Evolutionary conservation across 2,113 vertebrate species (phyloP).

Genomic region (Apodemus speciosus): DNA sequence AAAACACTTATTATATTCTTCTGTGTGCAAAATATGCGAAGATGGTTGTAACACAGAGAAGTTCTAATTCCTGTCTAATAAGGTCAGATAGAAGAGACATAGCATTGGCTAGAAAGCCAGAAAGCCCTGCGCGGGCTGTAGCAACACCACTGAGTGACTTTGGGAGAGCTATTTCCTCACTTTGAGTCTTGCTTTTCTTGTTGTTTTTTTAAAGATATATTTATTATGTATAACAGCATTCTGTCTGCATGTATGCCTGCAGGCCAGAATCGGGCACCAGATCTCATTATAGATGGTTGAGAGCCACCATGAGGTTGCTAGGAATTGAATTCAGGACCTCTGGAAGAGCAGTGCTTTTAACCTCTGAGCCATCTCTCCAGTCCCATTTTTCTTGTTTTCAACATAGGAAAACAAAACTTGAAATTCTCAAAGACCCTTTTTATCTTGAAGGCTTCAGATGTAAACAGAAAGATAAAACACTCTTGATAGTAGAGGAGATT

Average conservation of each 20-base stretch:
- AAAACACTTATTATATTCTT: background rate
- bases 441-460: background rate
- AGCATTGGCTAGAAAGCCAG: background rate
- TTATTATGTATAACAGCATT: too few species aligned
- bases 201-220: background rate
- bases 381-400: constrained; percentile 26
- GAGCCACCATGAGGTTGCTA: too few species aligned
- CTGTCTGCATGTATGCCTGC: too few species aligned
- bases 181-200: constrained; percentile 3
- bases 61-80: background rate
- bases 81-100: background rate
- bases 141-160: background rate
- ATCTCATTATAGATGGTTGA: too few species aligned
- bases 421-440: background rate
- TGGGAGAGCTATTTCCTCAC: background rate
- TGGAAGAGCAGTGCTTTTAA: too few species aligned
- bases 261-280: too few species aligned
- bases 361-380: background rate
- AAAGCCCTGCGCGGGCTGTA: background rate
- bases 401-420: background rate
- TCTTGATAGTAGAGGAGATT: background rate
- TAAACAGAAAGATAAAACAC: background rate
- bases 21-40: background rate
- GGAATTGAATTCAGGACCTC: too few species aligned
- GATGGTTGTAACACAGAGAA: background rate